Conservation (phyloP, 1,140 invertebrate genomes). For the Cylas formicarius region DNA sequence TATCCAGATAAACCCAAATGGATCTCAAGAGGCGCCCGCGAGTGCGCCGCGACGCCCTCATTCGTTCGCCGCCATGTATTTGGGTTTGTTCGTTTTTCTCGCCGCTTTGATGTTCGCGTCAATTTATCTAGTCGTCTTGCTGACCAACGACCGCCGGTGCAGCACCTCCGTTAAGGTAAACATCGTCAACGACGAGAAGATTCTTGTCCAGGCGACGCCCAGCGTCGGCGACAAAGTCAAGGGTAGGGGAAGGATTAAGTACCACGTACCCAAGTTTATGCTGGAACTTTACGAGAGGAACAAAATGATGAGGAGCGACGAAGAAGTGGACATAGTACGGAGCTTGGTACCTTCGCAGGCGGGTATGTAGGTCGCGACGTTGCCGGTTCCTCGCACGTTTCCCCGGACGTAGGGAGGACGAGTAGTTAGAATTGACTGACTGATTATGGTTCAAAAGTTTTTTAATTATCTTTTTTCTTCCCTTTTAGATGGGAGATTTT, state of each 20-base stretch:
- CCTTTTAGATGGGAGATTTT: no score
- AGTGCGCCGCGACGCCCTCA: constrained; percentile 5
- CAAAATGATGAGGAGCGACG: constrained; percentile 22
- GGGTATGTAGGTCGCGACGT: no score
- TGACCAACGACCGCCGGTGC: constrained; percentile 14
- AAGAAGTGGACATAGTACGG: constrained; percentile 32
- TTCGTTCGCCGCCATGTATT: constrained; percentile 11
- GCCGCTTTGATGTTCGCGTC: constrained; percentile 16
- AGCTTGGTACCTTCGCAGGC: constrained; percentile 35
- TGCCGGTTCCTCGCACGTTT: no score
- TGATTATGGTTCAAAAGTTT: no score
- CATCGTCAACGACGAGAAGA: constrained; percentile 19
- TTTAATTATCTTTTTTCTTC: no score
- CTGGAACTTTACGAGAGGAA: constrained; percentile 39
- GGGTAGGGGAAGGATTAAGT: constrained; percentile 22
- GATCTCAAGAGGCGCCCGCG: constrained; percentile 21
- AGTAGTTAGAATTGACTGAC: no score
- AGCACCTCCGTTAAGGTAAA: constrained; percentile 27
- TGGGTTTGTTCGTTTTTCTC: constrained; percentile 13
- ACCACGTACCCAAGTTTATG: constrained; percentile 39
- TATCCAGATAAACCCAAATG: constrained; percentile 24
- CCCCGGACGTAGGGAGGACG: no score
- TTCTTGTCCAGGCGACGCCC: background rate
- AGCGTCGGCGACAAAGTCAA: background rate
- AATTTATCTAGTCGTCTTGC: constrained; percentile 18